These are phyloP conservation scores for Phocoena phocoena DNA, from an alignment of 2,113 vertebrate genomes.

Conservation along the genomic window DNA sequence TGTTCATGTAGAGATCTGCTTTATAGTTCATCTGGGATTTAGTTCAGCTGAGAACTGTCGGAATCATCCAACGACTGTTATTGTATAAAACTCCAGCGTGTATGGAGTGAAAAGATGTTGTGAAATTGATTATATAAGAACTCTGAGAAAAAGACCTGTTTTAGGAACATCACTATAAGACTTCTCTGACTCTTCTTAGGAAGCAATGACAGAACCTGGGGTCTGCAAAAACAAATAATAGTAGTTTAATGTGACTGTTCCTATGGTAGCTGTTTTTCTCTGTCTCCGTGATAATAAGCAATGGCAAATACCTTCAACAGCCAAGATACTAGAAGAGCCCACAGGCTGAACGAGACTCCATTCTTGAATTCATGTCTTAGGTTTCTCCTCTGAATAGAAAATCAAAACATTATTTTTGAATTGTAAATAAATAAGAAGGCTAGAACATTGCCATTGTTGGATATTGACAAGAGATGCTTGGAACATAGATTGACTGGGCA, in stretches of 20 bases:
- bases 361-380: background rate
- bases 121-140: background rate
- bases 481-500: background rate
- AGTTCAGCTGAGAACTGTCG: background rate
- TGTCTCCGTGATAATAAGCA: background rate
- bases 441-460: background rate
- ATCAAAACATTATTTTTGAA: conserved; percentile 1
- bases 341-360: background rate
- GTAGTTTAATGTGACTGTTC: background rate
- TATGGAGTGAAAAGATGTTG: conserved; percentile 1
- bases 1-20: background rate
- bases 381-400: conserved; percentile 21
- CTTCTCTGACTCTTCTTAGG: background rate
- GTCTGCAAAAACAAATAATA: background rate
- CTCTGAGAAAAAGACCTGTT: background rate
- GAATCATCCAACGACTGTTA: background rate
- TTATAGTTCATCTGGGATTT: background rate
- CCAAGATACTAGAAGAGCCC: background rate
- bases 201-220: background rate
- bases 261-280: background rate
- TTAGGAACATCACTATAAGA: background rate
- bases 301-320: background rate
- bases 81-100: background rate
- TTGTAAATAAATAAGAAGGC: background rate
- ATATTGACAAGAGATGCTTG: background rate